Evolutionary conservation across 2,113 vertebrate species (phyloP).

Genomic region (Sardina pilchardus): DNA sequence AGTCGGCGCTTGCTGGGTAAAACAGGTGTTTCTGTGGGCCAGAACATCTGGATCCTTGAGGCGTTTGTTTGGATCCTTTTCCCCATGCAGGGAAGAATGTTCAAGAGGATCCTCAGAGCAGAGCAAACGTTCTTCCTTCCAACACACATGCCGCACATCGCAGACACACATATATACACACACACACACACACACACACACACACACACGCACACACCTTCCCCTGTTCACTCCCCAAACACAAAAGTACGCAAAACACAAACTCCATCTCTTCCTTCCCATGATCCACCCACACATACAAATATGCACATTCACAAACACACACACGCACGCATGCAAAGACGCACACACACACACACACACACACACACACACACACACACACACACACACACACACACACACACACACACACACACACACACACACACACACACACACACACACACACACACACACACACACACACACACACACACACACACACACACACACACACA

Average conservation of each 20-base stretch:
- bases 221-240: background rate
- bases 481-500: background rate
- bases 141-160: too few relatives aligned
- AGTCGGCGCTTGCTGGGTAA: conserved; percentile 36
- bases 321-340: background rate
- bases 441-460: background rate
- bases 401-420: too few relatives aligned
- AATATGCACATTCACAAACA: background rate
- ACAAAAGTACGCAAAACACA: background rate
- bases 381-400: too few relatives aligned
- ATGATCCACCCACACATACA: conserved; percentile 2
- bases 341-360: too few relatives aligned
- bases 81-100: background rate
- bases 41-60: conserved; percentile 51
- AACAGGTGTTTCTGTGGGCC: conserved; percentile 48
- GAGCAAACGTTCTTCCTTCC: background rate
- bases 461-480: background rate
- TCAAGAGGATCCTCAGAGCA: background rate
- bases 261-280: background rate
- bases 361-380: background rate
- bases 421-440: background rate
- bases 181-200: background rate
- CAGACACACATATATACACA: background rate
- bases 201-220: background rate
- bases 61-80: conserved; percentile 31